phyloP scores from a whole-genome alignment of 2,888 invertebrate species.

The Agapostemon virescens region DNA sequence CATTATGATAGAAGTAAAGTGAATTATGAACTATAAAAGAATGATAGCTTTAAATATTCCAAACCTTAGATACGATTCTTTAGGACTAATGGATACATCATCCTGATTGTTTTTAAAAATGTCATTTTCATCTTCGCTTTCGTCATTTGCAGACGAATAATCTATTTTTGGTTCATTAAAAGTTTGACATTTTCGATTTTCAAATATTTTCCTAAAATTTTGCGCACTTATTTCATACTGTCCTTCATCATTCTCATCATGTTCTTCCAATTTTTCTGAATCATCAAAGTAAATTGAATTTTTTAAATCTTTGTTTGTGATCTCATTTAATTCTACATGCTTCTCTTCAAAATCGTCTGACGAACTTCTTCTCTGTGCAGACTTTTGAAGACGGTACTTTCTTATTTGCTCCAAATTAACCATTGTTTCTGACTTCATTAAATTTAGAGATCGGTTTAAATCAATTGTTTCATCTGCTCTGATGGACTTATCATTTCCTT shows the following conservation, averaged over 20 bases:
- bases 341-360: slow-evolving; percentile 39
- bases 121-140: slow-evolving; percentile 53
- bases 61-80: slow-evolving; percentile 73
- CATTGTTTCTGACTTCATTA: slow-evolving; percentile 70
- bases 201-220: slow-evolving; percentile 48
- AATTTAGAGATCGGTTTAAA: slow-evolving; percentile 29
- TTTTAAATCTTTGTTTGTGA: slow-evolving; percentile 12
- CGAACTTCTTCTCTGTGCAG: slow-evolving; percentile 52
- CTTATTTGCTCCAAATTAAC: slow-evolving; percentile 71
- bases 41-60: slow-evolving; percentile 35
- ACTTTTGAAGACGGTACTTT: slow-evolving; percentile 72
- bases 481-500: slow-evolving; percentile 62
- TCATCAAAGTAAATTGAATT: slow-evolving; percentile 1
- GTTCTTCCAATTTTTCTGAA: slow-evolving; percentile 22
- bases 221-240: slow-evolving; percentile 35
- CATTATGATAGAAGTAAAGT: not conserved
- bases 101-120: slow-evolving; percentile 32
- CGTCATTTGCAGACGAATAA: slow-evolving; percentile 64
- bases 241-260: slow-evolving; percentile 4
- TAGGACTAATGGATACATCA: slow-evolving; percentile 63
- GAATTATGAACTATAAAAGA: not conserved
- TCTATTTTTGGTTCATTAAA: slow-evolving; percentile 63
- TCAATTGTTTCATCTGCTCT: slow-evolving; percentile 31
- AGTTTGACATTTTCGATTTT: slow-evolving; percentile 46
- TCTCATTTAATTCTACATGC: slow-evolving; percentile 24